Evolutionary conservation across 2,797 vertebrate species (phyloP).

Genomic region (Oophaga sylvatica): DNA sequence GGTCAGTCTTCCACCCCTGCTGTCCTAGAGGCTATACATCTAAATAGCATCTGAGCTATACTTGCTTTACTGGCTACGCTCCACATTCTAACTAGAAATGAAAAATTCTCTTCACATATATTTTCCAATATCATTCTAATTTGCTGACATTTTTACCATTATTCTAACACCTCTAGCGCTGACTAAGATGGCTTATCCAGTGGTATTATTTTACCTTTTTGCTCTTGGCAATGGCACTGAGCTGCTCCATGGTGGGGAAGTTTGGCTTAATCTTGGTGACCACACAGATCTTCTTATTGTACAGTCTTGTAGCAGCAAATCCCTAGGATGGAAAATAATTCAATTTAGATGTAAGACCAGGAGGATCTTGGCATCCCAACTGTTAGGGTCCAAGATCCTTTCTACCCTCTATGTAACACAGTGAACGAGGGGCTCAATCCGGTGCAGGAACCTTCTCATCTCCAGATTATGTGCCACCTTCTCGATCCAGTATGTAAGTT

Average conservation of each 20-base stretch:
- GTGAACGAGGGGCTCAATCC: not conserved
- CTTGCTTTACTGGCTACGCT: no score
- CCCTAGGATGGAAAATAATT: conserved; percentile 56
- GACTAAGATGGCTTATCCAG: not conserved
- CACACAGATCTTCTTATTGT: conserved; percentile 64
- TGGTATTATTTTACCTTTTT: conserved; percentile 33
- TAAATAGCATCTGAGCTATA: no score
- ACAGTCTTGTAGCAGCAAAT: conserved; percentile 62
- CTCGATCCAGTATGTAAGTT: not conserved
- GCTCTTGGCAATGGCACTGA: conserved; percentile 56
- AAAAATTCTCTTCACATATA: not conserved
- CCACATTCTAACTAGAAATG: not conserved
- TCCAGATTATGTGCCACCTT: not conserved
- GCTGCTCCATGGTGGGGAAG: conserved; percentile 65
- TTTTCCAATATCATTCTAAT: not conserved
- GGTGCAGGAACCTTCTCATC: not conserved
- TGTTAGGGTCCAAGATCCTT: not conserved
- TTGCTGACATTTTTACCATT: no score
- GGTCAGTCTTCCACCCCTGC: no score
- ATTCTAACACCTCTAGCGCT: not conserved
- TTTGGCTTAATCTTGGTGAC: conserved; percentile 58
- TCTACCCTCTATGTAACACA: not conserved
- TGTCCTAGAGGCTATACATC: no score
- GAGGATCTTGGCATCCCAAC: not conserved
- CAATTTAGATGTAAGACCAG: not conserved